These are phyloP conservation scores for Cheilosia vernalis DNA, from an alignment of 2,888 invertebrate species.

Conservation along the genomic window DNA sequence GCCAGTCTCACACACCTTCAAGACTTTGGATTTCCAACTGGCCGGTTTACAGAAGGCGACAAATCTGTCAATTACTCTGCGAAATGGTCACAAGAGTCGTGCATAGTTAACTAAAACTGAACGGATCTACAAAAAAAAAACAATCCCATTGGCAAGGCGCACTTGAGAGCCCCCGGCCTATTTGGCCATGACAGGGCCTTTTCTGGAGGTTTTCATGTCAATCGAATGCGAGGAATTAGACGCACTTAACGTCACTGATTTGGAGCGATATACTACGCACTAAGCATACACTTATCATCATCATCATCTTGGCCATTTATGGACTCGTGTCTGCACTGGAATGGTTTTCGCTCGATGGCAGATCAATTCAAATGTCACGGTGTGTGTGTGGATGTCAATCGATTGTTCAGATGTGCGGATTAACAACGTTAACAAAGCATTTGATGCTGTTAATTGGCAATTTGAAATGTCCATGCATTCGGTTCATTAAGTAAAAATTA, in stretches of 20 bases:
- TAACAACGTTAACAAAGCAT: neutral
- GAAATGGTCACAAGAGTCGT: slow-evolving; percentile 39
- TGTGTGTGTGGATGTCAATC: neutral
- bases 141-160: slow-evolving; percentile 21
- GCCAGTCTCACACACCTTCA: neutral
- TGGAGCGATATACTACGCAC: slow-evolving; percentile 11
- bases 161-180: neutral
- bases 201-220: slow-evolving; percentile 39
- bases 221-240: slow-evolving; percentile 32
- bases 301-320: slow-evolving; percentile 18
- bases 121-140: neutral
- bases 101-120: neutral
- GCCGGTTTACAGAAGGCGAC: slow-evolving; percentile 10
- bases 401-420: neutral
- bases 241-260: slow-evolving; percentile 1
- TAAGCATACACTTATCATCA: neutral
- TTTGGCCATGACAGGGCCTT: slow-evolving; percentile 21
- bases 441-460: slow-evolving; percentile 9
- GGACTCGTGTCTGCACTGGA: slow-evolving; percentile 18
- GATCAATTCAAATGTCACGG: slow-evolving; percentile 12
- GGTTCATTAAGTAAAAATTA: neutral
- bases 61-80: slow-evolving; percentile 63
- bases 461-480: slow-evolving; percentile 9
- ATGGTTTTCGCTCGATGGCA: slow-evolving; percentile 9
- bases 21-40: neutral